Evolutionary conservation across 1,140 invertebrate species (phyloP).

Genomic region (Procambarus virginalis): DNA sequence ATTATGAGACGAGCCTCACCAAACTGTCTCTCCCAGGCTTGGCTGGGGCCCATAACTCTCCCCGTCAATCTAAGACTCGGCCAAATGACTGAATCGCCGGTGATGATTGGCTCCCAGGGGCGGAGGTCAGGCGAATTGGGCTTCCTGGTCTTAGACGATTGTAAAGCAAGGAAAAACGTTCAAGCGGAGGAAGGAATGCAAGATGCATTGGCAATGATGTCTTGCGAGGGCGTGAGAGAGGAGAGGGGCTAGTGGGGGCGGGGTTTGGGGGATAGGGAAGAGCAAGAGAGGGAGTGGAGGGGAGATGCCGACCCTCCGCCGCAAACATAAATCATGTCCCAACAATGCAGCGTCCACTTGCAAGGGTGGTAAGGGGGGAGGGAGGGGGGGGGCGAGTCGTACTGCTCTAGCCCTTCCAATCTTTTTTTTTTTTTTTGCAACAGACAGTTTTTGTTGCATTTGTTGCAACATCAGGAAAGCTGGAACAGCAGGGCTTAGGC

Average conservation of each 20-base stretch:
- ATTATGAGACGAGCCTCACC: slow-evolving; percentile 7
- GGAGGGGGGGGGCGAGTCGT: neutral
- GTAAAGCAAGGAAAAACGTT: no score
- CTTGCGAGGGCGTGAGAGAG: neutral
- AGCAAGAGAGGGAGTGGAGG: neutral
- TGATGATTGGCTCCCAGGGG: no score
- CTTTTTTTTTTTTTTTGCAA: neutral
- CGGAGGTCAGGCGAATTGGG: no score
- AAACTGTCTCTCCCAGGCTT: no score
- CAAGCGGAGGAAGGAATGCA: no score
- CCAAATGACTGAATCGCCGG: no score
- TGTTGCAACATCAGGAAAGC: neutral
- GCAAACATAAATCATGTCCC: slow-evolving; percentile 65
- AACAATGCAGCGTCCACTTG: slow-evolving; percentile 65
- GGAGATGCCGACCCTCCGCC: slow-evolving; percentile 29
- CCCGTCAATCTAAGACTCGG: no score
- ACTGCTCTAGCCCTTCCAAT: slow-evolving; percentile 36
- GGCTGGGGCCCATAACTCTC: no score
- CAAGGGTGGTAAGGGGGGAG: slow-evolving; percentile 11
- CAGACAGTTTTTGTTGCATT: slow-evolving; percentile 18
- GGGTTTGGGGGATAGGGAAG: neutral
- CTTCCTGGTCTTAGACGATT: no score
- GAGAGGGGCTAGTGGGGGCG: neutral
- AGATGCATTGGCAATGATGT: no score
- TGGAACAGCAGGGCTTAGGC: neutral